Percentiles rank a stretch among this genome's conserved stretches.
Evolutionary conservation across 2,113 vertebrate species (phyloP).

Genomic region (Pionites leucogaster): DNA sequence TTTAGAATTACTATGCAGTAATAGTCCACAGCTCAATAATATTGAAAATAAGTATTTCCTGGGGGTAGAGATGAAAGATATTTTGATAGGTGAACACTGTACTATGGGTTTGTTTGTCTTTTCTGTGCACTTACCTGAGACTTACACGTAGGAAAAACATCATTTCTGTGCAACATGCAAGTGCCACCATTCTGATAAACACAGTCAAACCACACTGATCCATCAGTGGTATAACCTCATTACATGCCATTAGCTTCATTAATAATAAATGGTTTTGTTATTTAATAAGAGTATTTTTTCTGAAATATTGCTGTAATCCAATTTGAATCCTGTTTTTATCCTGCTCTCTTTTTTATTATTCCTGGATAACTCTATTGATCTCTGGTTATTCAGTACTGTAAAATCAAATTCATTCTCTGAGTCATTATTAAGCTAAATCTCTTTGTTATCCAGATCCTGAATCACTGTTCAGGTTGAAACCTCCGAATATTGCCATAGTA

Average conservation of each 20-base stretch:
- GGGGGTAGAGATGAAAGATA: background rate
- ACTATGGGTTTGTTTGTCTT: background rate
- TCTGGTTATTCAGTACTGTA: constrained; percentile 1
- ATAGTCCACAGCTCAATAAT: background rate
- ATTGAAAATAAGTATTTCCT: background rate
- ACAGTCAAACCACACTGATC: background rate
- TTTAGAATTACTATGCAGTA: background rate
- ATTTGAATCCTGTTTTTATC: background rate
- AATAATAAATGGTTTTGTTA: background rate
- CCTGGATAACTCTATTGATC: constrained; percentile 6
- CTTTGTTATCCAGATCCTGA: constrained; percentile 19
- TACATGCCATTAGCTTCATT: background rate
- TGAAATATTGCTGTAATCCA: background rate
- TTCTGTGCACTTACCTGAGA: background rate
- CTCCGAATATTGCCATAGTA: constrained; percentile 24
- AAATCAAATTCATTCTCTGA: constrained; percentile 1
- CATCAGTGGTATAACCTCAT: background rate
- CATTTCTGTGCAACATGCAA: background rate
- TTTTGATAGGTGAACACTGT: background rate
- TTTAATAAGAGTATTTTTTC: background rate
- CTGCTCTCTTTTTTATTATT: background rate
- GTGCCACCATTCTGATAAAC: background rate
- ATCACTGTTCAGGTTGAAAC: constrained; percentile 13
- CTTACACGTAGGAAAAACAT: background rate
- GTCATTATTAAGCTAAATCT: constrained; percentile 31